These are phyloP conservation scores for Laothoe populi DNA, from an alignment of 2,888 invertebrate species.

Conservation along the genomic window DNA sequence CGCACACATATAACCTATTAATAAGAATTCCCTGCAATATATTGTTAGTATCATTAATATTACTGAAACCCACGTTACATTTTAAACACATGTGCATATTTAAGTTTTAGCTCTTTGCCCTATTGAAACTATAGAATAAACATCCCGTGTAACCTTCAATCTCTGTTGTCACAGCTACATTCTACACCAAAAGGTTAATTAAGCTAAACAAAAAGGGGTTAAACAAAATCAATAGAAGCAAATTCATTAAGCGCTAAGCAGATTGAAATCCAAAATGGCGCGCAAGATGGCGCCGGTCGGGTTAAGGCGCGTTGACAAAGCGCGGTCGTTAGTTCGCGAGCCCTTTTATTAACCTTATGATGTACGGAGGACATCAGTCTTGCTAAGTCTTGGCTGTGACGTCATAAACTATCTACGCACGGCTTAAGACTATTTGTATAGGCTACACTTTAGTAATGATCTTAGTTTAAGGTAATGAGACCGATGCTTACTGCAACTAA, in stretches of 20 bases:
- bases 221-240: slow-evolving; percentile 84
- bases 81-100: slow-evolving; percentile 14
- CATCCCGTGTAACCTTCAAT: slow-evolving; percentile 50
- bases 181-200: slow-evolving; percentile 82
- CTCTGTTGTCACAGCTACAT: slow-evolving; percentile 63
- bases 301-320: slow-evolving; percentile 84
- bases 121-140: slow-evolving; percentile 41
- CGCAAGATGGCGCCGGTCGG: slow-evolving; percentile 75
- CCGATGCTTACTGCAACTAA: not conserved
- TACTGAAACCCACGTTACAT: not conserved
- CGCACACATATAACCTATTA: no score
- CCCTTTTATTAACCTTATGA: slow-evolving; percentile 86
- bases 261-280: slow-evolving; percentile 83
- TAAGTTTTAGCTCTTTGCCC: not conserved
- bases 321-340: slow-evolving; percentile 82
- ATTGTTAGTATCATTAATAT: not conserved
- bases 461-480: not conserved
- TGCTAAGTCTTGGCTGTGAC: slow-evolving; percentile 61
- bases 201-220: slow-evolving; percentile 84
- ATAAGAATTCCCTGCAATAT: no score
- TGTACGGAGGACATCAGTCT: slow-evolving; percentile 80
- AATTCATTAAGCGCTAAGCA: slow-evolving; percentile 84
- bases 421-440: slow-evolving; percentile 7
- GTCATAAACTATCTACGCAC: slow-evolving; percentile 42
- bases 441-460: not conserved